Evolutionary conservation across 2,888 invertebrate genomes (phyloP).

Genomic region (Magallana nippona): DNA sequence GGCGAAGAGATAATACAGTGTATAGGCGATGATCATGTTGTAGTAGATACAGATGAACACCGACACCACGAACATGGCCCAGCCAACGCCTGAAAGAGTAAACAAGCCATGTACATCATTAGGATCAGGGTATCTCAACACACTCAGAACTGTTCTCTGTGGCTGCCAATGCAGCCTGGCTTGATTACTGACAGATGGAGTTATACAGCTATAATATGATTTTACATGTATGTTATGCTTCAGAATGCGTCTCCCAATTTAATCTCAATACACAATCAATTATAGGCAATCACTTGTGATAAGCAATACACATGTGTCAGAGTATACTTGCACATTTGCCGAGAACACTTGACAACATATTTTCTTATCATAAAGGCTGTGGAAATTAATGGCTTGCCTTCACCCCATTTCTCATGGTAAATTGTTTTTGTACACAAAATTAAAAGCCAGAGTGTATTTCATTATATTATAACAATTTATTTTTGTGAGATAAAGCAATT

Average conservation of each 20-base stretch:
- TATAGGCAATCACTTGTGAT: neutral
- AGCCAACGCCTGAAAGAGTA: slow-evolving; percentile 81
- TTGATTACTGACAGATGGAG: slow-evolving; percentile 7
- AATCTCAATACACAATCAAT: neutral
- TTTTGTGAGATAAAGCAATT: too few species aligned
- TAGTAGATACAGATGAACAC: slow-evolving; percentile 82
- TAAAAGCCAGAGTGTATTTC: too few species aligned
- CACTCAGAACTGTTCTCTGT: too few species aligned
- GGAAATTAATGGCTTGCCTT: too few species aligned
- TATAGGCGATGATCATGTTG: slow-evolving; percentile 83
- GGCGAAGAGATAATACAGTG: slow-evolving; percentile 81
- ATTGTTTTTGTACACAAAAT: too few species aligned
- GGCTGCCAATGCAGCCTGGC: neutral
- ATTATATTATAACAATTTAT: too few species aligned
- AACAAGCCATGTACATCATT: neutral
- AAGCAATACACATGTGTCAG: neutral
- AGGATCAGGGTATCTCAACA: too few species aligned
- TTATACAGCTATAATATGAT: neutral
- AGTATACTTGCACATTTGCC: neutral
- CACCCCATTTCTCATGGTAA: too few species aligned
- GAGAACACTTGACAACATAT: too few species aligned
- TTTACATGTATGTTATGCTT: neutral
- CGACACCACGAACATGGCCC: slow-evolving; percentile 82
- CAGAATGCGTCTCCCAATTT: neutral
- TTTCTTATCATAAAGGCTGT: too few species aligned